Evolutionary conservation across 2,113 vertebrate species (phyloP).

Genomic region (Mesitornis unicolor): DNA sequence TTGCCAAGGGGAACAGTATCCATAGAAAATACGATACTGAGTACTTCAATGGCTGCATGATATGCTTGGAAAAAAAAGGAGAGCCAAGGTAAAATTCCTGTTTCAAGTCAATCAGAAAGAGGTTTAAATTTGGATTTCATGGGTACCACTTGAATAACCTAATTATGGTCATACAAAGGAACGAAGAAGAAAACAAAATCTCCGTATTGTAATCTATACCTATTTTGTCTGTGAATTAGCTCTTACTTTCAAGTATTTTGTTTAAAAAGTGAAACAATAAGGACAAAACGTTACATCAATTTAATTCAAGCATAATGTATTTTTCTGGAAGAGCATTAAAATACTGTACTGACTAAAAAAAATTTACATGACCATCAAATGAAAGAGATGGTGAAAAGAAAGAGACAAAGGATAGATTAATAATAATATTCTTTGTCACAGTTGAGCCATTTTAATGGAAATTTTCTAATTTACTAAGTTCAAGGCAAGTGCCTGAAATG

Average conservation of each 20-base stretch:
- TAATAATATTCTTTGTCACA: neutral
- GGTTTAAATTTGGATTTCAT: neutral
- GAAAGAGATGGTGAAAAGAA: neutral
- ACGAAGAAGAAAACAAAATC: neutral
- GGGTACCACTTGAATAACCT: neutral
- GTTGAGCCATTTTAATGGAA: neutral
- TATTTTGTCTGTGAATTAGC: neutral
- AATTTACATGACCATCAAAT: neutral
- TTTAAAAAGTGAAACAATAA: neutral
- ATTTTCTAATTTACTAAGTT: neutral
- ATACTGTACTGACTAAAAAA: neutral
- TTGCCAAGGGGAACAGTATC: neutral
- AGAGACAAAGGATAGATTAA: neutral
- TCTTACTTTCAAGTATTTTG: neutral
- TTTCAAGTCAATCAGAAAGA: neutral
- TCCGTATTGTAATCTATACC: neutral
- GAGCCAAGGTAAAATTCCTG: neutral
- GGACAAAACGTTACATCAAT: neutral
- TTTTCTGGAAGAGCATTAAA: neutral
- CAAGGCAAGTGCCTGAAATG: neutral
- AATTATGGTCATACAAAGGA: neutral
- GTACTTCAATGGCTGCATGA: neutral
- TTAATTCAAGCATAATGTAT: neutral
- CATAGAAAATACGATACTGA: neutral
- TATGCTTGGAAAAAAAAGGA: neutral